phyloP scores from a whole-genome alignment of 2,797 vertebrate species.

The Poecilia wingei region DNA sequence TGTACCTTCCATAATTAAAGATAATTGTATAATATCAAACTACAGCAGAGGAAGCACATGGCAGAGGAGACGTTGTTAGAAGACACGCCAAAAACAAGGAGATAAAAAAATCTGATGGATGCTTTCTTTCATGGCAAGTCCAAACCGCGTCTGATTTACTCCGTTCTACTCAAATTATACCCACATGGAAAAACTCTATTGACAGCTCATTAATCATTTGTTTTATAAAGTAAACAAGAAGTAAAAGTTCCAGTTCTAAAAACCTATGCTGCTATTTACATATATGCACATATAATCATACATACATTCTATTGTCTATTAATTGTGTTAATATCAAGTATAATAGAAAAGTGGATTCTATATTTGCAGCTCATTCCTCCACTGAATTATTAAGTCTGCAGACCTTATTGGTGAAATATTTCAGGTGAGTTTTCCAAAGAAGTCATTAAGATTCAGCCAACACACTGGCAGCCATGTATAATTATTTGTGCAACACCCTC shows the following conservation, averaged over 20 bases:
- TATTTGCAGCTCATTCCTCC: background rate
- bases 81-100: background rate
- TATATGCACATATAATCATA: background rate
- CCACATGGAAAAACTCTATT: background rate
- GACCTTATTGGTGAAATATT: background rate
- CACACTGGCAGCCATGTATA: background rate
- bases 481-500: background rate
- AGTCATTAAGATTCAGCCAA: background rate
- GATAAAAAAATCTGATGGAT: background rate
- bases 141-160: background rate
- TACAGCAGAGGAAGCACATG: background rate
- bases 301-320: background rate
- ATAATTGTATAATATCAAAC: background rate
- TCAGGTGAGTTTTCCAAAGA: constrained; percentile 7
- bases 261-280: background rate
- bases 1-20: background rate
- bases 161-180: background rate
- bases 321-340: background rate
- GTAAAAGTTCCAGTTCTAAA: background rate
- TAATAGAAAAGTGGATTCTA: background rate
- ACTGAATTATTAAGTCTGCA: background rate
- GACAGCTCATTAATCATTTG: background rate
- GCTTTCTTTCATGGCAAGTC: background rate
- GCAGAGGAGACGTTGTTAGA: background rate
- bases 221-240: background rate